These are phyloP conservation scores for Solenopsis fugax DNA, from an alignment of 1,140 invertebrate genomes.

Conservation along the genomic window DNA sequence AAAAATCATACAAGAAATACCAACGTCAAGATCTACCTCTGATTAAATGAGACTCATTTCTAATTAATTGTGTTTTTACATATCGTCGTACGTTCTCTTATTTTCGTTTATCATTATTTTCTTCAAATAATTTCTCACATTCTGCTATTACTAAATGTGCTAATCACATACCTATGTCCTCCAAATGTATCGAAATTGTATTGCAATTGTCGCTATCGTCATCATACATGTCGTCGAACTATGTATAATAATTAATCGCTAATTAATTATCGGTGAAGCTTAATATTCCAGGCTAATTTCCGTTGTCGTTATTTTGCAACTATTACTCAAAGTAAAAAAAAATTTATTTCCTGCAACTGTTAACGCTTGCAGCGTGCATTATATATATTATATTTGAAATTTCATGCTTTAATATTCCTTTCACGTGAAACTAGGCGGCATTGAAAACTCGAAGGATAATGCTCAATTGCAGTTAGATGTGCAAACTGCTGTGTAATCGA, in stretches of 20 bases:
- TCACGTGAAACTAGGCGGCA: background rate
- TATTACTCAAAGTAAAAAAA: background rate
- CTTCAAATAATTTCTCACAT: background rate
- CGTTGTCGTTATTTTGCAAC: background rate
- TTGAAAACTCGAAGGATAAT: constrained; percentile 19
- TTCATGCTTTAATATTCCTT: background rate
- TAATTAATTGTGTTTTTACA: too few species aligned
- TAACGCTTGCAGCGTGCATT: background rate
- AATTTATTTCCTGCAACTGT: background rate
- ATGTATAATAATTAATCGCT: background rate
- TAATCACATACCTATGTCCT: background rate
- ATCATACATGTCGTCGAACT: background rate
- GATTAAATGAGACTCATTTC: too few species aligned
- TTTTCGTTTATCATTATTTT: background rate
- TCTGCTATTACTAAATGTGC: background rate
- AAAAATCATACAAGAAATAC: too few species aligned
- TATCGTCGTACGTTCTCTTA: too few species aligned
- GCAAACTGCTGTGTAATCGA: constrained; percentile 47
- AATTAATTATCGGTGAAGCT: background rate
- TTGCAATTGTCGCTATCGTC: background rate
- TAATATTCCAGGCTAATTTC: background rate
- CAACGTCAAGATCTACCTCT: too few species aligned
- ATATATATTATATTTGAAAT: background rate
- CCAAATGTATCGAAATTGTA: background rate
- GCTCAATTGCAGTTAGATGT: constrained; percentile 30